Base-by-base conservation (phyloP, 2,888 invertebrate species). In the Euphydryas editha region DNA sequence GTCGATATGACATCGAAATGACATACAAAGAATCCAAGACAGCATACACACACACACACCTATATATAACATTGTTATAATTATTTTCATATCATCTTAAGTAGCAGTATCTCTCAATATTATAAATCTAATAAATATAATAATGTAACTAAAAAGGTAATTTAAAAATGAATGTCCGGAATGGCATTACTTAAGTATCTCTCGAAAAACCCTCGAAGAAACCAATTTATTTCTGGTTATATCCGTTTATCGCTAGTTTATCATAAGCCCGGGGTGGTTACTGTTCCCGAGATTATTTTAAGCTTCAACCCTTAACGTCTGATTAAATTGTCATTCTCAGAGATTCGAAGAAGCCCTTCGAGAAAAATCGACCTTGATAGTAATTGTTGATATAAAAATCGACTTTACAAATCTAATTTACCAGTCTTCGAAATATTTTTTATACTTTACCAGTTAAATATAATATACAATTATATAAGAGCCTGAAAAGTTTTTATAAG, bases 241-340 rank as follows among this genome's bases (percentile, higher is more conserved):
- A 89, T 87, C 87, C 86, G 85, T 87, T 88, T 91, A 92, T 92
- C 89, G 83, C 77, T 83, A 82, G 85, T 90, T 90, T 88, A 91
- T 92, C 90, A 90, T 89, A 83, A 81, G 88, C 89, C 86, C 79
- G 78, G 79, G 82, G 90, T 74, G 39, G 66, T 85, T 81, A 86
- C 84, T 84, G 80, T 84, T 78, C 77, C 79, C 82, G 78, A 89
- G 88, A 89, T 90, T 89, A 90, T 90, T 89, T 88, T 87, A 89
- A 89, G 87, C 81, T 82, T 81, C 83, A 86, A 85, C 87, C 89
- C 87, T 87, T 84, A 87, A 86, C 83, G 81, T 90, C 83, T 90
- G 88, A 89, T 90, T 90, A 90, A 85, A 88, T 84, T 85, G 79
- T 62, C 54, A 63, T 57, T 66, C 51, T 51, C 59, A 7, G 42